Evolutionary conservation across 2,797 vertebrate genomes (phyloP), one percentile per base, ranked within the genome.

Genomic region (Anguilla marmorata): DNA sequence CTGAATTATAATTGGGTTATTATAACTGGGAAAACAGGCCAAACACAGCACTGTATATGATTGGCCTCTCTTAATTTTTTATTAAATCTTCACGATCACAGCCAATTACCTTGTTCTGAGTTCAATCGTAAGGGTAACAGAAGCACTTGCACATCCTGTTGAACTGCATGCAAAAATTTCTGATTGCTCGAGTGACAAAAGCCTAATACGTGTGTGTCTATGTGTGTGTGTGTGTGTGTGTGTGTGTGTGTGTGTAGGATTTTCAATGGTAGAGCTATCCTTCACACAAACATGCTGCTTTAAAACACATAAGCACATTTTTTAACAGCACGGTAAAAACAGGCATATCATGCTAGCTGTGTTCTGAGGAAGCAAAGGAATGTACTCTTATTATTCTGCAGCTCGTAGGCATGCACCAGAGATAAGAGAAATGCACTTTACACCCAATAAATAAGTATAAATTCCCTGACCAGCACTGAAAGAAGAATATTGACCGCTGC

Each of bases 391-490:
- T 76, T 76, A 33, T 37, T 79, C 74, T 8, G 21, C 37, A 8
- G 74, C 16, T 19, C 1, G 30, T 45, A 41, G 33, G 12, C 72
- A 79, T 19, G 37, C 74, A 45, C 5, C 2, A 12, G 74, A 79
- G 74, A 79, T 79, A 79, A 79, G 33, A 79, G 45, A 41, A 79
- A 19, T 41, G 74, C 37, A 79, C 74, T 79, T 79, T 41, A 79
- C 9, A 41, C 74, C 74, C 74, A 79, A 79, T 79, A 79, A 79
- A 41, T 79, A 41, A 41, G 33, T 79, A 16, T 45, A 41, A 79
- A 79, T 41, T 1, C 33, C 37, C 74, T 79, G 37, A 41, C 74
- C 74, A 79, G 3, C 16, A 41, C 74, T 45, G 74, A 79, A 45
- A 41, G 33, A 3, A 37, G 12, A 76, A 37, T 76, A 76, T 33